Base-by-base conservation (phyloP, 2,888 invertebrate genomes). In the Eristalis tenax region DNA sequence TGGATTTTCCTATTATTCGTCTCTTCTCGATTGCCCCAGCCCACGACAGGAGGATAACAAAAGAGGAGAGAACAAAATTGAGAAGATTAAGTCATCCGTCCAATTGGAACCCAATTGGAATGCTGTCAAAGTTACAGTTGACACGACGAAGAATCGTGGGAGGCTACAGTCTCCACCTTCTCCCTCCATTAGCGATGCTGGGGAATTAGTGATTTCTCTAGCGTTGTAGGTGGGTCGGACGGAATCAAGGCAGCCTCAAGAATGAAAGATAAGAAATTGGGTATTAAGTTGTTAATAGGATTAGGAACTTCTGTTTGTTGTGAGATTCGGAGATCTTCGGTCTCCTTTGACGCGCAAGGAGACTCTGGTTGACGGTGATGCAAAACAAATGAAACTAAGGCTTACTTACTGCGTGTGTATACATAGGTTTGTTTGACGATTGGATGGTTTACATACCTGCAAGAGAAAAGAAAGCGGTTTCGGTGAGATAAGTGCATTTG, bases 241-340 rank as follows among this genome's bases (percentile, higher is more conserved):
- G 32, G 57, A 79, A 65, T 66, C 18, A 23, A 66, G 61, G 40
- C 23, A 59, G 66, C 63, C 35, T 66, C 68, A 66, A 38, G 61
- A 66, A 68, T 61, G 28, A 35, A 11, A 66, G 80, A 74, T 80
- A 73, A 80, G 80, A 80, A 74, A 74, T 80, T 80, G 80, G 80
- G 80, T 74, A 80, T 80, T 74, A 80, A 74, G 73, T 80, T 68
- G 66, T 73, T 80, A 80, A 80, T 73, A 74, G 74, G 80, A 80
- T 80, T 80, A 80, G 38, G 26, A 28, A 74, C 80, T 80, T 80
- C 73, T 74, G 80, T 80, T 80, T 80, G 73, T 38, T 28, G 15
- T 13, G 13, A 66, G 26, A 59, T 15, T 43, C 11, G 13, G 43
- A 50, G 32, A 65, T 64, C 50, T 18, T 59, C 15, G 23, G 28